Conservation (phyloP, 2,888 invertebrate genomes). For the Digitonthophagus gazella region DNA sequence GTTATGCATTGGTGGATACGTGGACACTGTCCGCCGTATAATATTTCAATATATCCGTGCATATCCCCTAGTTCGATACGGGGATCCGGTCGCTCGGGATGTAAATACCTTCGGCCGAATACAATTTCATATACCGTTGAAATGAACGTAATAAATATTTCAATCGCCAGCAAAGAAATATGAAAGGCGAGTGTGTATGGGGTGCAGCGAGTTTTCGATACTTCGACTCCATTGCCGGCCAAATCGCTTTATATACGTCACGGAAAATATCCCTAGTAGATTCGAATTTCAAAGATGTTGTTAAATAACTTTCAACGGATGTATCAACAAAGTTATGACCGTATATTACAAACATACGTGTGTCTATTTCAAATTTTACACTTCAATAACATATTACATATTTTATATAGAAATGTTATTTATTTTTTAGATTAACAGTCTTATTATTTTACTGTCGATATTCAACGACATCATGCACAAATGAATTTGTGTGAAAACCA, state of each 20-base stretch:
- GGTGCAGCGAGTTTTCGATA: not conserved
- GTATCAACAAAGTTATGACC: too few species aligned
- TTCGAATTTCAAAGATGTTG: not conserved
- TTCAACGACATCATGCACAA: too few species aligned
- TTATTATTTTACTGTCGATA: too few species aligned
- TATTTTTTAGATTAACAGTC: too few species aligned
- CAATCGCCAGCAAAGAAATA: not conserved
- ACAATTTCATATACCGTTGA: conserved; percentile 20
- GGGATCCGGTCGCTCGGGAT: conserved; percentile 19
- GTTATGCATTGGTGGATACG: conserved; percentile 51
- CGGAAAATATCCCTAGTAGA: not conserved
- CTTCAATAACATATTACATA: too few species aligned
- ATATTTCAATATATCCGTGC: conserved; percentile 49
- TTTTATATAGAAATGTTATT: too few species aligned
- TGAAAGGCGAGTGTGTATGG: not conserved
- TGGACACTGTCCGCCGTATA: conserved; percentile 50
- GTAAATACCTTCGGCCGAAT: conserved; percentile 23
- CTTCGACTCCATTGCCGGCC: not conserved
- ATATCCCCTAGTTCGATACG: conserved; percentile 19
- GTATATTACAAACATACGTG: too few species aligned
- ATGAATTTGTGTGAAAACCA: too few species aligned
- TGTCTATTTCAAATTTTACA: too few species aligned
- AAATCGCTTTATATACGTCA: not conserved
- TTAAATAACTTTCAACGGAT: not conserved
- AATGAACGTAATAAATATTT: conserved; percentile 23